These are phyloP conservation scores for Xiphorhynchus erythropygius DNA, from an alignment of 2,797 vertebrate genomes.

Conservation along the genomic window DNA sequence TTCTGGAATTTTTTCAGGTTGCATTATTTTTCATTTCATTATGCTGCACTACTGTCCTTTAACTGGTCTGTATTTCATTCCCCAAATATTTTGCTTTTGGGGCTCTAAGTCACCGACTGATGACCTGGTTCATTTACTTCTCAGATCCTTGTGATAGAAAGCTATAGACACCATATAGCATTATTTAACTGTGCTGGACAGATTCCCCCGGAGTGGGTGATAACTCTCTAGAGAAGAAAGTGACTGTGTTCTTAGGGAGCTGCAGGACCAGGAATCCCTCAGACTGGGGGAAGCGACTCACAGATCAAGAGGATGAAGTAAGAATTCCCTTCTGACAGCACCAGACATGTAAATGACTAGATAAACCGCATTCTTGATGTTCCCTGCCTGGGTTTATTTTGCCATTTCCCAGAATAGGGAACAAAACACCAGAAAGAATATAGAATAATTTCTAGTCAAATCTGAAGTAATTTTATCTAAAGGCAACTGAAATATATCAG, in stretches of 20 bases:
- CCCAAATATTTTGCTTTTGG: not conserved
- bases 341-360: not conserved
- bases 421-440: not conserved
- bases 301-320: not conserved
- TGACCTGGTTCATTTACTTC: not conserved
- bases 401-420: not conserved
- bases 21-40: not conserved
- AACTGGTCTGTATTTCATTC: not conserved
- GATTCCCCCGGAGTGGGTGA: not conserved
- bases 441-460: not conserved
- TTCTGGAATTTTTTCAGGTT: not conserved
- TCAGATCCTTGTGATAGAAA: not conserved
- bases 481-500: not conserved
- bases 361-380: not conserved
- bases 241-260: not conserved
- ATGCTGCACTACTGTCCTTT: not conserved
- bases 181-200: not conserved
- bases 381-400: not conserved
- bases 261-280: not conserved
- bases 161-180: not conserved
- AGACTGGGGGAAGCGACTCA: not conserved
- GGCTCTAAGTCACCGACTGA: not conserved
- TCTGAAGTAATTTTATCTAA: not conserved
- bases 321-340: not conserved
- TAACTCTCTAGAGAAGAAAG: not conserved